Conservation (phyloP, 1,140 invertebrate genomes). For the Acromyrmex heyeri region DNA sequence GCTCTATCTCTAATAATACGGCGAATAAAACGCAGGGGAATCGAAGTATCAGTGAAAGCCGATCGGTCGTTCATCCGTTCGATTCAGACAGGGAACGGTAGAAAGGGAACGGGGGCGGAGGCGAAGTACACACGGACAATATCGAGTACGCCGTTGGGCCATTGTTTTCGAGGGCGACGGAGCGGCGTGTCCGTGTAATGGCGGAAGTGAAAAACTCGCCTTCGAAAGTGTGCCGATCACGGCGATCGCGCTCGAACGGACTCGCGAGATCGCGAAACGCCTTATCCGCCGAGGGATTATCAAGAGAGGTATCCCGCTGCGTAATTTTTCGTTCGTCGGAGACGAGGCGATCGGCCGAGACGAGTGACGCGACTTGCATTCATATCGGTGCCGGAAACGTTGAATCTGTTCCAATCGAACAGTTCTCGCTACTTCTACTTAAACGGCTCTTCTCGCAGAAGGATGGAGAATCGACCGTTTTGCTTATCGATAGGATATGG, state of each 20-base stretch:
- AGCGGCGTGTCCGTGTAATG: constrained; percentile 58
- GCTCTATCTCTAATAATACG: constrained; percentile 55
- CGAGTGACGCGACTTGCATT: constrained; percentile 37
- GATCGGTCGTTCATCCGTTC: constrained; percentile 58
- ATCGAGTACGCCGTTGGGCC: constrained; percentile 24
- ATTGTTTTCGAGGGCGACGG: constrained; percentile 63
- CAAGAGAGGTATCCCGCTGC: constrained; percentile 63
- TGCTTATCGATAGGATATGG: neutral
- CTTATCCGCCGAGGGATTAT: constrained; percentile 56
- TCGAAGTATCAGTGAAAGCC: constrained; percentile 71
- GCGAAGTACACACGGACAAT: neutral
- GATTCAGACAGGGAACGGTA: neutral
- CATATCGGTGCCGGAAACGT: constrained; percentile 48
- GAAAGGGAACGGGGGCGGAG: neutral
- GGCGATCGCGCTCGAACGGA: constrained; percentile 52
- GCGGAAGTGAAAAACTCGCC: constrained; percentile 65
- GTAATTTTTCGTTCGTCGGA: constrained; percentile 48
- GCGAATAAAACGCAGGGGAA: constrained; percentile 40
- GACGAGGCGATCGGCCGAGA: constrained; percentile 13
- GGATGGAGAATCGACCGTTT: constrained; percentile 6
- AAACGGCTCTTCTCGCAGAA: constrained; percentile 16
- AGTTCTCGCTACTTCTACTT: constrained; percentile 32
- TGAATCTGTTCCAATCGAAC: constrained; percentile 35
- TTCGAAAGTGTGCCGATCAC: constrained; percentile 49
- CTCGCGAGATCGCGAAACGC: constrained; percentile 50